Base-by-base conservation (phyloP, 2,797 vertebrate genomes). In the Gymnocypris eckloni region DNA sequence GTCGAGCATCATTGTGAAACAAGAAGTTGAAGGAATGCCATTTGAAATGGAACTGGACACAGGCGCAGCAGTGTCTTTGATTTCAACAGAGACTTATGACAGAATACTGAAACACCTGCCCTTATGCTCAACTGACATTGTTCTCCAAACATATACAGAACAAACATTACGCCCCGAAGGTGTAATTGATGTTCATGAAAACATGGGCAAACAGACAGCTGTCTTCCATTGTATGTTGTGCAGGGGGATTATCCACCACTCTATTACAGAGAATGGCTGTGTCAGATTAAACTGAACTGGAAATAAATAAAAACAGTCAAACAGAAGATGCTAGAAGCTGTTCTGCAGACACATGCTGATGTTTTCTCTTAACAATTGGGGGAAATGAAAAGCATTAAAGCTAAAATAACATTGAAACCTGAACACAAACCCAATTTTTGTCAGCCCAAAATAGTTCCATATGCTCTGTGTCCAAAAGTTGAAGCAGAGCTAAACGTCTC, bases 261-360 rank as follows among this genome's bases (percentile, higher is more conserved):
- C 1, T 85, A n/a, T 61, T 54, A 69, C 25, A 64, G 83, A 8
- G 45, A 84, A 16, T 78, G 73, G 82, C n/a, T 84, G 71, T 25
- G 12, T 39, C 16, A 77, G 39, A 76, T 84, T 18, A 69, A 71
- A 71, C 33, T 79, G 4, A 85, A 85, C 10, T 54, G 45, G 48
- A 85, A 70, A 56, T 18, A 85, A 71, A 71, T 70, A 56, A 85
- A 71, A 79, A 70, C 61, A 8, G 37, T 70, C 18, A 43, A 61
- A 59, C 2, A 48, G n/a, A 45, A 75, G 12, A 75, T n/a, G 20
- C 70, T 75, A 4, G 52, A 83, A 45, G 8, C 13, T 28, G n/a
- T 75, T 8, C 33, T 82, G 6, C 70, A 33, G 11, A 83, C 33
- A 73, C 52, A 73, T 73, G 0, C 28, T 0, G 43, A 28, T 2